Percentiles rank a stretch among this genome's conserved stretches.
Evolutionary conservation across 2,797 vertebrate species (phyloP).

Genomic region (Enteromius thamalakanensis): DNA sequence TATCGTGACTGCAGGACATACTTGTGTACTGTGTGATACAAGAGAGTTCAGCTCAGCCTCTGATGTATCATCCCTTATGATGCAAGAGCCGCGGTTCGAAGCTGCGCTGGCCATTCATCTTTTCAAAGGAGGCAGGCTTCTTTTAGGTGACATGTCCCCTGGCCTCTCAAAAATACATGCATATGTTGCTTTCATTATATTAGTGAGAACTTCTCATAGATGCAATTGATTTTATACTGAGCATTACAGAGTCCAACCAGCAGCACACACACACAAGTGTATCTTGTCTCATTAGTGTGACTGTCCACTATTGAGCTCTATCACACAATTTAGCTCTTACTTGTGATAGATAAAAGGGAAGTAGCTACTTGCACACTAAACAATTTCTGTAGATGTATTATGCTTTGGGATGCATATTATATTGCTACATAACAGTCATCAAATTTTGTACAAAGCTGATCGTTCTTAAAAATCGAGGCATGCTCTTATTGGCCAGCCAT

Average conservation of each 20-base stretch:
- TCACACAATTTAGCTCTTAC: background rate
- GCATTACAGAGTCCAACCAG: background rate
- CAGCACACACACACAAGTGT: background rate
- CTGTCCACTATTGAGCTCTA: background rate
- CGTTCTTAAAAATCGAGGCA: too few species aligned
- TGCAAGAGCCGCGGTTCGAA: constrained; percentile 72
- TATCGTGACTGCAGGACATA: constrained; percentile 86
- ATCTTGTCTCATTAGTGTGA: background rate
- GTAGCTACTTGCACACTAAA: background rate
- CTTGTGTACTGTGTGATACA: constrained; percentile 84
- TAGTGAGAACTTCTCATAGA: background rate
- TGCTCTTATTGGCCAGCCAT: too few species aligned
- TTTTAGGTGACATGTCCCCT: constrained; percentile 81
- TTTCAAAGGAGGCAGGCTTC: constrained; percentile 85
- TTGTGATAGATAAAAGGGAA: background rate
- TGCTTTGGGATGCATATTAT: background rate
- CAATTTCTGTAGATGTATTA: background rate
- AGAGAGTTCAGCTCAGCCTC: constrained; percentile 74
- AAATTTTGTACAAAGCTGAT: too few species aligned
- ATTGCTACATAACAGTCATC: background rate
- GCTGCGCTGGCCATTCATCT: constrained; percentile 90
- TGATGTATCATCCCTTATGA: constrained; percentile 76
- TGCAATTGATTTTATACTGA: background rate
- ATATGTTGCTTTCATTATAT: background rate
- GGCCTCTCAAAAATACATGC: background rate